Conservation (phyloP, 2,888 invertebrate species). For the Coecobrya sp. region DNA sequence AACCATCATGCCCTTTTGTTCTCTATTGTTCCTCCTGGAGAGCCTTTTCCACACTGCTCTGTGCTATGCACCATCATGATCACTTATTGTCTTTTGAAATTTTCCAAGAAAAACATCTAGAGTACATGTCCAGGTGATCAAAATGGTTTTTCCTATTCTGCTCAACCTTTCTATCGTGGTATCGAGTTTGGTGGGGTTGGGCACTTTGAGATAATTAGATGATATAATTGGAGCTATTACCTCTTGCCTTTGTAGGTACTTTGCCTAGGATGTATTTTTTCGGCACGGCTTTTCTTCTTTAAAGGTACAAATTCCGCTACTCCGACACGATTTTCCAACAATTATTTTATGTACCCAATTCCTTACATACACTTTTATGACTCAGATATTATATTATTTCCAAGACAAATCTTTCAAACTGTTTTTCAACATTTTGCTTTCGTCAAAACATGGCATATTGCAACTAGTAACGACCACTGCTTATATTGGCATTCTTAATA, state of each 20-base stretch:
- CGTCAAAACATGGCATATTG: too few relatives aligned
- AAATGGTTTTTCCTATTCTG: background rate
- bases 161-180: background rate
- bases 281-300: background rate
- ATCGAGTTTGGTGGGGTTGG: constrained; percentile 3
- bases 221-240: constrained; percentile 45
- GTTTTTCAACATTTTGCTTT: too few relatives aligned
- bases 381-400: too few relatives aligned
- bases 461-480: too few relatives aligned
- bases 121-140: background rate
- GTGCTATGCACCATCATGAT: too few relatives aligned
- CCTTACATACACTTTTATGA: background rate
- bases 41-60: too few relatives aligned
- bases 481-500: too few relatives aligned
- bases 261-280: background rate
- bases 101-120: background rate
- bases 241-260: background rate
- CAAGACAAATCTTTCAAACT: too few relatives aligned
- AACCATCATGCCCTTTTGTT: background rate
- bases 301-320: background rate
- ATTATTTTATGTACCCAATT: background rate
- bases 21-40: background rate
- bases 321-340: background rate
- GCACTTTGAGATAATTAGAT: constrained; percentile 41
- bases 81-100: background rate